These are phyloP conservation scores for Dreissena polymorpha DNA, from an alignment of 1,140 invertebrate genomes.

Conservation along the genomic window DNA sequence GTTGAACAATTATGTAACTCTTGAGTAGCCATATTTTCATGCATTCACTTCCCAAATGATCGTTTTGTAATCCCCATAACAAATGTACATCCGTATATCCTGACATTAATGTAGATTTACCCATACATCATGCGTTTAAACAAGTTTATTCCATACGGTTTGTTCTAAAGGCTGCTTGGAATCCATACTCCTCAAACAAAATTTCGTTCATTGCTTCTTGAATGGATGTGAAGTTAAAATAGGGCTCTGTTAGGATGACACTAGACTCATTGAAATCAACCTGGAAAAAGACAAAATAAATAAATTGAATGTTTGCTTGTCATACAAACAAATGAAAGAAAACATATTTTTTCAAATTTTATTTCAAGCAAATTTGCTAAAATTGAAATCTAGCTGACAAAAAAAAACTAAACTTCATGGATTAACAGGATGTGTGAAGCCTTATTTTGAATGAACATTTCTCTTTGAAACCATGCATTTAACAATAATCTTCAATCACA, in stretches of 20 bases:
- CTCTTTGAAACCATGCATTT: no score
- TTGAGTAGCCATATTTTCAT: no score
- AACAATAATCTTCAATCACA: no score
- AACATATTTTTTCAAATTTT: no score
- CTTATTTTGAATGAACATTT: no score
- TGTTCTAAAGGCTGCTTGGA: constrained; percentile 90
- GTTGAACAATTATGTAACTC: no score
- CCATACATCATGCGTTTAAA: background rate
- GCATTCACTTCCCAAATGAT: no score
- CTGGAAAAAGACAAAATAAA: constrained; percentile 60
- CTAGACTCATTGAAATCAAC: constrained; percentile 82
- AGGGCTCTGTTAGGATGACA: constrained; percentile 95
- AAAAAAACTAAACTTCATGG: no score
- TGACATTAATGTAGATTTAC: background rate
- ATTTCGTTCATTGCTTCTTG: constrained; percentile 97
- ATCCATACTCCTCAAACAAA: constrained; percentile 98
- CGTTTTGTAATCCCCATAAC: no score
- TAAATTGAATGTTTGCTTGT: background rate
- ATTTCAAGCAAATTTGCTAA: no score
- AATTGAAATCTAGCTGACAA: no score
- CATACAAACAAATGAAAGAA: background rate
- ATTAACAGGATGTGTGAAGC: no score
- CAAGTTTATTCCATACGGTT: constrained; percentile 82
- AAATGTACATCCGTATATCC: background rate
- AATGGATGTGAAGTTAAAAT: constrained; percentile 95